Evolutionary conservation across 2,888 invertebrate genomes (phyloP).

Genomic region (Pammene fasciana): DNA sequence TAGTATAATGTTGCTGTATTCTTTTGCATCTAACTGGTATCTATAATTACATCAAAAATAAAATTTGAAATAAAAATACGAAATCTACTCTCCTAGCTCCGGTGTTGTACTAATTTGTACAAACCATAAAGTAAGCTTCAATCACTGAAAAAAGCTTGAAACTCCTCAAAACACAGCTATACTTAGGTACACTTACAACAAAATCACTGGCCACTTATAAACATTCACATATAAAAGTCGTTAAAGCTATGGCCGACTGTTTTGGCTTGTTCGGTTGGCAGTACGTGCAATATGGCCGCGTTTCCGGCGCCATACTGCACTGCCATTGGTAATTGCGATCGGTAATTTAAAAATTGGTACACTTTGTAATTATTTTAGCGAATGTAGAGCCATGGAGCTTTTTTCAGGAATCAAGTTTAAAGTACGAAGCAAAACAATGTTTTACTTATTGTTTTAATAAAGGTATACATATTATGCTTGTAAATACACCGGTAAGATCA

Average conservation of each 20-base stretch:
- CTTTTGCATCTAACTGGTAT: background rate
- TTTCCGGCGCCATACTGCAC: constrained; percentile 44
- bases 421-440: background rate
- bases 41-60: no score
- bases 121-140: background rate
- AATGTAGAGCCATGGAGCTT: background rate
- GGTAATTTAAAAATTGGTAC: constrained; percentile 42
- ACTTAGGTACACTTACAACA: background rate
- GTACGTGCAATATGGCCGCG: constrained; percentile 43
- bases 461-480: no score
- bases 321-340: constrained; percentile 39
- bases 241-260: constrained; percentile 33
- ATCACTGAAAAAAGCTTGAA: background rate
- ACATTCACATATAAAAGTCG: constrained; percentile 26
- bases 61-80: no score
- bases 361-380: constrained; percentile 10
- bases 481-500: no score
- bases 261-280: constrained; percentile 37
- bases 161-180: background rate
- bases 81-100: no score
- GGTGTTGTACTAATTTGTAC: no score
- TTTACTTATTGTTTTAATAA: no score
- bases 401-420: constrained; percentile 3
- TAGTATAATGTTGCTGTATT: background rate
- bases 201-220: constrained; percentile 23